A percentile compares a stretch with the other conserved stretches of the same genome.
phyloP scores from a whole-genome alignment of 2,113 vertebrate species.

The Menura novaehollandiae region DNA sequence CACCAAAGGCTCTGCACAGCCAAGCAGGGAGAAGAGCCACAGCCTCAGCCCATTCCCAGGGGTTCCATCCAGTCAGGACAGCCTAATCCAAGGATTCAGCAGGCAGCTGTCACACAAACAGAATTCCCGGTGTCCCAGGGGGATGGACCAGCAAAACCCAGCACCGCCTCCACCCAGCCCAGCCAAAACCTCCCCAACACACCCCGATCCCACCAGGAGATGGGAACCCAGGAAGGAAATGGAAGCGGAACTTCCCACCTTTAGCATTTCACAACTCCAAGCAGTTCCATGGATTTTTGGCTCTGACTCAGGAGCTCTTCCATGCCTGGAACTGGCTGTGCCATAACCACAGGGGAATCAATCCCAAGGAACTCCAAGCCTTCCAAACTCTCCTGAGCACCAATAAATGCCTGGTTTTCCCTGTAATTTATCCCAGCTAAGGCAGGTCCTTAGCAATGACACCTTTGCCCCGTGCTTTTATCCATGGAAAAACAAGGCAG shows the following conservation, averaged over 20 bases:
- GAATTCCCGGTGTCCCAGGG: fast-evolving
- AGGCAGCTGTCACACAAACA: neutral
- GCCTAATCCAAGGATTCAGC: neutral
- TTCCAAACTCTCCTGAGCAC: neutral
- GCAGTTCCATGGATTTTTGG: neutral
- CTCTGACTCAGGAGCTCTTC: neutral
- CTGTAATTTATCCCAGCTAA: neutral
- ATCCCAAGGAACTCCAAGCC: neutral
- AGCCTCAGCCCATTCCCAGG: neutral
- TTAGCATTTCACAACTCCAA: too few species aligned
- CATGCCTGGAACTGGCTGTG: neutral
- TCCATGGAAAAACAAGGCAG: neutral
- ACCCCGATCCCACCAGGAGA: neutral
- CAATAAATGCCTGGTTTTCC: neutral
- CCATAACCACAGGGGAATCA: neutral
- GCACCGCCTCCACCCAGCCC: fast-evolving
- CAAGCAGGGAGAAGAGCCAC: neutral
- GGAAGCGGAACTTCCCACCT: neutral
- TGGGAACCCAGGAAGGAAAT: neutral
- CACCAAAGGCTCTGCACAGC: fast-evolving
- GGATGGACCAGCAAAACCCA: too few species aligned
- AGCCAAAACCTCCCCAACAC: neutral
- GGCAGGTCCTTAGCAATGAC: neutral
- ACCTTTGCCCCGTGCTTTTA: neutral
- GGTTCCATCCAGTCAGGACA: neutral